phyloP scores from a whole-genome alignment of 2,888 invertebrate species.

The Dryadula phaetusa region DNA sequence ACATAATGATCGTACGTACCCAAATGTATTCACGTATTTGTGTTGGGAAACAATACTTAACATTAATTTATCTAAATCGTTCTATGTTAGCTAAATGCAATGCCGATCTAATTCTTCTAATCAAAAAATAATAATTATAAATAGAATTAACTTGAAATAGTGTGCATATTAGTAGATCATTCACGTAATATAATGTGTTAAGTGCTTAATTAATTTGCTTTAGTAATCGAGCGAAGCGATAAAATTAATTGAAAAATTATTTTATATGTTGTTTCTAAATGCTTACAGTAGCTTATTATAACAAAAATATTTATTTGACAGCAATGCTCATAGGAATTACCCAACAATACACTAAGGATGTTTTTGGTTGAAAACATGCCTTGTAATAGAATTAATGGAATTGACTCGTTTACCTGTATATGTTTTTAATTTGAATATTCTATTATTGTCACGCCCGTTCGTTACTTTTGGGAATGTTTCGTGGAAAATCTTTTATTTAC shows the following conservation, averaged over 20 bases:
- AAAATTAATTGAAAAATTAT: conserved; percentile 14
- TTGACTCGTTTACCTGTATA: conserved; percentile 43
- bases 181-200: neutral
- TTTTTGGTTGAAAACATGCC: conserved; percentile 40
- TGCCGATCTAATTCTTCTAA: neutral
- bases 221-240: neutral
- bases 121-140: neutral
- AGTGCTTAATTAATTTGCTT: neutral
- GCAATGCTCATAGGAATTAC: conserved; percentile 35
- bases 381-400: conserved; percentile 44
- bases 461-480: conserved; percentile 31
- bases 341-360: conserved; percentile 40
- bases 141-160: neutral
- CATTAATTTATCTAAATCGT: neutral
- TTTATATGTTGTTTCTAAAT: conserved; percentile 14
- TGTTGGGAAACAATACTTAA: neutral
- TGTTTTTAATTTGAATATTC: conserved; percentile 43
- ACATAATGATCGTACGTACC: neutral
- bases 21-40: neutral
- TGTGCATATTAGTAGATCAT: neutral
- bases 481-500: conserved; percentile 8
- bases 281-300: conserved; percentile 18
- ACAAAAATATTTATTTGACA: conserved; percentile 34
- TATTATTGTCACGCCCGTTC: conserved; percentile 42
- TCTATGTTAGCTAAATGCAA: neutral